A percentile compares a stretch with the other conserved stretches of the same genome.
Conservation (phyloP, 2,888 invertebrate species). For the Morinoia aosen region DNA sequence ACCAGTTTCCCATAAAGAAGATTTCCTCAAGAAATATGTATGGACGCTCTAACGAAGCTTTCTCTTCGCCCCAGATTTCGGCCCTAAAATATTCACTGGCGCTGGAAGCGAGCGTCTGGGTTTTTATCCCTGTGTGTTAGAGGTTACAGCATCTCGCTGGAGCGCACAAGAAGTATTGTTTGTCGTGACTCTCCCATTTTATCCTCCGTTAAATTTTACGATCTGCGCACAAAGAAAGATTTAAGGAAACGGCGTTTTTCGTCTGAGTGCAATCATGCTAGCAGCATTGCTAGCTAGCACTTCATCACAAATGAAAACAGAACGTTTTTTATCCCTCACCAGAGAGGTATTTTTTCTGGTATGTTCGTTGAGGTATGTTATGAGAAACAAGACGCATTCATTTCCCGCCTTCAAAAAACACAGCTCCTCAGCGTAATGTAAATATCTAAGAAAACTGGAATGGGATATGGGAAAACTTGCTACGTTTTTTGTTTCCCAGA, state of each 20-base stretch:
- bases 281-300: not conserved
- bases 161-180: conserved; percentile 37
- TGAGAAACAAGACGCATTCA: not conserved
- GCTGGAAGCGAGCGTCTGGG: not conserved
- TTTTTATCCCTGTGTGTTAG: conserved; percentile 7
- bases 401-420: not conserved
- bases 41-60: conserved; percentile 10
- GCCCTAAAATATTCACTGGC: conserved; percentile 6
- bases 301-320: not conserved
- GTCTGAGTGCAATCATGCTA: not conserved
- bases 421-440: not conserved
- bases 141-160: conserved; percentile 33
- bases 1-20: not conserved
- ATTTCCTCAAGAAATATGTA: conserved; percentile 12
- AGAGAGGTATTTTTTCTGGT: not conserved
- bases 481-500: not conserved
- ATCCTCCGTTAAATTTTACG: conserved; percentile 40
- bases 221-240: conserved; percentile 2
- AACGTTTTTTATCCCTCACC: not conserved
- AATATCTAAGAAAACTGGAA: not conserved
- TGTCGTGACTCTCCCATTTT: conserved; percentile 23
- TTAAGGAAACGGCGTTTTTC: not conserved
- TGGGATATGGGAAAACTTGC: not conserved
- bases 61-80: not conserved
- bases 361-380: not conserved